Evolutionary conservation across 2,888 invertebrate species (phyloP).

Genomic region (Platerodrilus igneus): DNA sequence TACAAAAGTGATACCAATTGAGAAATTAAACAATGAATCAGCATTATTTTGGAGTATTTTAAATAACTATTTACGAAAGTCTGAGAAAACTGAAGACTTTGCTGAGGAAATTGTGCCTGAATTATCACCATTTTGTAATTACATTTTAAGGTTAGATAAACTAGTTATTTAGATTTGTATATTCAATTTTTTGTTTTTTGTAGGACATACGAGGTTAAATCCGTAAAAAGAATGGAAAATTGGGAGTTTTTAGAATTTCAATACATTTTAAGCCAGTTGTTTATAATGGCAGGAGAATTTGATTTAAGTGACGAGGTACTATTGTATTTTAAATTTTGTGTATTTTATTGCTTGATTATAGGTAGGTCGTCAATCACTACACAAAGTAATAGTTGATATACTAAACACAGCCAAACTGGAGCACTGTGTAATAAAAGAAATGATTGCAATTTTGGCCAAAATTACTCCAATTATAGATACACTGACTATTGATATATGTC

Average conservation of each 20-base stretch:
- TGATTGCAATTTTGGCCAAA: slow-evolving; percentile 29
- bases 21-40: slow-evolving; percentile 52
- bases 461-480: slow-evolving; percentile 25
- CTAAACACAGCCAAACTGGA: slow-evolving; percentile 50
- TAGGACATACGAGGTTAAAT: slow-evolving; percentile 17
- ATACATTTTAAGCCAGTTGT: slow-evolving; percentile 59
- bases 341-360: slow-evolving; percentile 1
- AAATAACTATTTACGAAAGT: slow-evolving; percentile 48
- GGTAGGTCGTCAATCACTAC: slow-evolving; percentile 51
- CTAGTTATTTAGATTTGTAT: slow-evolving; percentile 4
- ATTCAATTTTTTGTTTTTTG: slow-evolving; percentile 7
- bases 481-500: slow-evolving; percentile 32
- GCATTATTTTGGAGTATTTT: slow-evolving; percentile 62
- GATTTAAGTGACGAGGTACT: slow-evolving; percentile 62
- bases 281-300: slow-evolving; percentile 55
- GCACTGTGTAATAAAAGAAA: slow-evolving; percentile 29
- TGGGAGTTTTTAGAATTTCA: slow-evolving; percentile 49
- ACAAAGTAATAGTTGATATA: slow-evolving; percentile 52
- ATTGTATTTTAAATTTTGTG: not conserved
- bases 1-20: slow-evolving; percentile 51
- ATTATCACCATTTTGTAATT: slow-evolving; percentile 65
- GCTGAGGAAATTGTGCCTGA: slow-evolving; percentile 66
- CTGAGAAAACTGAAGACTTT: slow-evolving; percentile 39
- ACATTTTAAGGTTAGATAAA: slow-evolving; percentile 59
- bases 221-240: slow-evolving; percentile 28